These are phyloP conservation scores for Catotricha subobsoleta DNA, from an alignment of 2,888 invertebrate species.

Conservation along the genomic window DNA sequence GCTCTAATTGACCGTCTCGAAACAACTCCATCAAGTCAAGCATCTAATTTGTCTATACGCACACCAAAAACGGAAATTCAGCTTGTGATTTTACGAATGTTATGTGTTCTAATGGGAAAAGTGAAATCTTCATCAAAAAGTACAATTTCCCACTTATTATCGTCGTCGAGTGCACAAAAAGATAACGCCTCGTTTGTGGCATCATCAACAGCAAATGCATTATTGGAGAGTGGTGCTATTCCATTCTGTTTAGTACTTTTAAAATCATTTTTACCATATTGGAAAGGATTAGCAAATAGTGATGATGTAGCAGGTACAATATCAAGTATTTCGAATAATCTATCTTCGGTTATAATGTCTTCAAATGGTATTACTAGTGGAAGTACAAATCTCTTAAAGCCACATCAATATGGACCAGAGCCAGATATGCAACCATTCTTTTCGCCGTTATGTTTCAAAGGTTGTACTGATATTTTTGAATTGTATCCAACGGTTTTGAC, in stretches of 20 bases:
- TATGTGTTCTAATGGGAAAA: conserved; percentile 43
- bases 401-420: conserved; percentile 61
- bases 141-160: conserved; percentile 1
- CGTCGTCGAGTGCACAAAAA: conserved; percentile 10
- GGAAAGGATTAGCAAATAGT: conserved; percentile 39
- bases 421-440: conserved; percentile 96
- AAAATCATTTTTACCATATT: conserved; percentile 54
- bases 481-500: conserved; percentile 87
- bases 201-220: conserved; percentile 47
- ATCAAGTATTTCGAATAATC: too few species aligned
- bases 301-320: conserved; percentile 19
- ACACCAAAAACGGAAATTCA: conserved; percentile 69
- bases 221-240: conserved; percentile 51
- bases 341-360: conserved; percentile 12
- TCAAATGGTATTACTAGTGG: conserved; percentile 19
- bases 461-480: conserved; percentile 85
- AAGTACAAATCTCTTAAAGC: conserved; percentile 52
- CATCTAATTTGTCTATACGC: conserved; percentile 32
- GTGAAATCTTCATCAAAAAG: conserved; percentile 24
- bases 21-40: conserved; percentile 37
- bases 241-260: conserved; percentile 54
- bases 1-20: conserved; percentile 54
- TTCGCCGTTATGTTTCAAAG: conserved; percentile 18
- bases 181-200: conserved; percentile 43
- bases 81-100: conserved; percentile 67